These are phyloP conservation scores for Tenthredo distinguenda DNA, from an alignment of 2,888 invertebrate species.

Conservation along the genomic window DNA sequence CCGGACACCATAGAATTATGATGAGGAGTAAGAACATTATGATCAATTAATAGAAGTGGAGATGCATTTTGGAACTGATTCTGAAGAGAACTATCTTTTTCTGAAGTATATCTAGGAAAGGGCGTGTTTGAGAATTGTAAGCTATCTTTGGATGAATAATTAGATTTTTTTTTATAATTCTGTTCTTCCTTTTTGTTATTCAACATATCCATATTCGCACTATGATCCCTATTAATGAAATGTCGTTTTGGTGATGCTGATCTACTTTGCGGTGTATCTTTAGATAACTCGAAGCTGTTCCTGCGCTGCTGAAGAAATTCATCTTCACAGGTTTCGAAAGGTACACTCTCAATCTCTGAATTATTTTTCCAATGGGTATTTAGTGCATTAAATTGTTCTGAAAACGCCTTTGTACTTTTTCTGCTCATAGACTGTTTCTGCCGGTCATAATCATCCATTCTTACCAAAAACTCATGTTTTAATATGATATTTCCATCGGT, in stretches of 20 bases:
- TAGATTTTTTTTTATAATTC: background rate
- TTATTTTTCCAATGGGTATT: constrained; percentile 6
- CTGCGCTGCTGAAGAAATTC: constrained; percentile 8
- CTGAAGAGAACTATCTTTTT: constrained; percentile 20
- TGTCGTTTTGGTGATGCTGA: constrained; percentile 7
- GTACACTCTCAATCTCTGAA: background rate
- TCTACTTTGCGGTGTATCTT: background rate
- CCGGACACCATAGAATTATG: constrained; percentile 50
- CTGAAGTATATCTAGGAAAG: constrained; percentile 32
- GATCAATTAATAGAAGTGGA: constrained; percentile 28
- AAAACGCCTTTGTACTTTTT: background rate
- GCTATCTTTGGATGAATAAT: background rate
- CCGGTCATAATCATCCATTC: constrained; percentile 5
- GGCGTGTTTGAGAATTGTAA: constrained; percentile 19
- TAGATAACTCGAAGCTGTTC: constrained; percentile 4
- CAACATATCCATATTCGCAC: constrained; percentile 8
- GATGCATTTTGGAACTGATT: constrained; percentile 41
- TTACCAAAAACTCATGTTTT: background rate
- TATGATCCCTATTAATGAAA: constrained; percentile 12
- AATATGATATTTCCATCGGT: background rate
- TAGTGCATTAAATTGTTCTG: background rate
- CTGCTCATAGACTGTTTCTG: background rate
- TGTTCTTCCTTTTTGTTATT: constrained; percentile 28
- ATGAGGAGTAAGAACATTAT: constrained; percentile 38
- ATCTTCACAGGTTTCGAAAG: background rate